Conservation (phyloP, 2,888 invertebrate genomes). For the Caenorhabditis sp. region DNA sequence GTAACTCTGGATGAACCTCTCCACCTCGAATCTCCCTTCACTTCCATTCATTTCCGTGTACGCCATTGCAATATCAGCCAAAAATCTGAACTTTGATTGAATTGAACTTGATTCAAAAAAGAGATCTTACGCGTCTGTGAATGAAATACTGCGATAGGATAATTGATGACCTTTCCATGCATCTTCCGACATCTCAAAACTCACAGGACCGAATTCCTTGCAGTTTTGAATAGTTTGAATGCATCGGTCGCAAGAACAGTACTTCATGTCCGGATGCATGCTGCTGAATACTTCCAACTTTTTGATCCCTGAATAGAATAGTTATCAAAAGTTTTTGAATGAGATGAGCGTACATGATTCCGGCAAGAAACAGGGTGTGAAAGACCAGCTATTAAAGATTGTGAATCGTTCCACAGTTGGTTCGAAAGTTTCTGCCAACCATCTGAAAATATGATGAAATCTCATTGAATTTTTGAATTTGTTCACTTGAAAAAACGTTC, state of each 20-base stretch:
- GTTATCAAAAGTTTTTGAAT: too few species aligned
- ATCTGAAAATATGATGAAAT: slow-evolving; percentile 6
- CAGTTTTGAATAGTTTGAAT: not conserved
- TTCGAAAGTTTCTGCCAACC: slow-evolving; percentile 32
- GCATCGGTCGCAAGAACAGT: slow-evolving; percentile 35
- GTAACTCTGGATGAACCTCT: slow-evolving; percentile 3
- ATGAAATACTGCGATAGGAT: slow-evolving; percentile 4
- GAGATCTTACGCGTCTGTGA: slow-evolving; percentile 35
- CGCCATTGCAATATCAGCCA: slow-evolving; percentile 42
- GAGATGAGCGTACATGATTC: not conserved
- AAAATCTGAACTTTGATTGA: slow-evolving; percentile 19
- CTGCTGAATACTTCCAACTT: slow-evolving; percentile 23
- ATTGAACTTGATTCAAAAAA: not conserved
- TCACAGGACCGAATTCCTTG: slow-evolving; percentile 20
- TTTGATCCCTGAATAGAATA: not conserved
- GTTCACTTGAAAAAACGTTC: slow-evolving; percentile 9
- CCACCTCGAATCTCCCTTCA: not conserved
- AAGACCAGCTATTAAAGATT: slow-evolving; percentile 40
- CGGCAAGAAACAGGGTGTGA: slow-evolving; percentile 39
- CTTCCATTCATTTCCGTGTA: not conserved
- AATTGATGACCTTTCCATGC: not conserved
- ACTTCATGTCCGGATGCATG: slow-evolving; percentile 51
- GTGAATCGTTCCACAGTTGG: slow-evolving; percentile 29
- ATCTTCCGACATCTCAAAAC: slow-evolving; percentile 31
- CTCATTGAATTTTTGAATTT: not conserved